Percentiles rank a stretch among this genome's conserved stretches.
Conservation (phyloP, 2,797 vertebrate genomes). For the Halcyon chelicuti region DNA sequence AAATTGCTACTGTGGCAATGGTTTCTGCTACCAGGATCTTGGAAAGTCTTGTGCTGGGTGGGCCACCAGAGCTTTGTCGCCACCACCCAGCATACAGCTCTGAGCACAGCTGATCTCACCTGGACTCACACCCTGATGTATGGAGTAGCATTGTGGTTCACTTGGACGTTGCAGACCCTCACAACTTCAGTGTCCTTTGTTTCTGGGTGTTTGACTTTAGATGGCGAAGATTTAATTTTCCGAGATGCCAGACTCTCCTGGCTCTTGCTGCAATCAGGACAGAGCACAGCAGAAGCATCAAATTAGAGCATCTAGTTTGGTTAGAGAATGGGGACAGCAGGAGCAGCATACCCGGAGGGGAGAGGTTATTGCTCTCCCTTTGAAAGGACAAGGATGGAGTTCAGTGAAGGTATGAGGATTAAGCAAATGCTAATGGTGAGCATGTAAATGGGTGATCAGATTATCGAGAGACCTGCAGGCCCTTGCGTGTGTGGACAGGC, state of each 20-base stretch:
- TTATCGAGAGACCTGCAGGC: conserved; percentile 36
- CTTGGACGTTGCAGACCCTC: background rate
- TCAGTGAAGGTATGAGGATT: conserved; percentile 57
- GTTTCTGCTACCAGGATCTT: background rate
- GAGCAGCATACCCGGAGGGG: background rate
- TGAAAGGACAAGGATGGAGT: conserved; percentile 25
- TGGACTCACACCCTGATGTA: background rate
- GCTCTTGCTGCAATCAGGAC: background rate
- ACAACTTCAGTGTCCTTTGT: background rate
- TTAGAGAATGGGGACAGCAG: background rate
- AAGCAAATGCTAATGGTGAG: conserved; percentile 30
- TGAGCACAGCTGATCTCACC: background rate
- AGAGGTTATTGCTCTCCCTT: conserved; percentile 32
- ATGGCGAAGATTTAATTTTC: background rate
- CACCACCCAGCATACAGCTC: background rate
- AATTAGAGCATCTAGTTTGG: background rate
- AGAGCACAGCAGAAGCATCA: background rate
- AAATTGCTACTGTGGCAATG: background rate
- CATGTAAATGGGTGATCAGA: conserved; percentile 37
- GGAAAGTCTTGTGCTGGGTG: background rate
- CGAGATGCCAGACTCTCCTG: background rate
- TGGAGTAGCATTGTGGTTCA: fast-evolving
- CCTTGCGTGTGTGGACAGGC: conserved; percentile 27
- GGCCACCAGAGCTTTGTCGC: background rate
- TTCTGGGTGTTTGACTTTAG: background rate